phyloP scores from a whole-genome alignment of 2,888 invertebrate species.

The Synergus umbraculus region DNA sequence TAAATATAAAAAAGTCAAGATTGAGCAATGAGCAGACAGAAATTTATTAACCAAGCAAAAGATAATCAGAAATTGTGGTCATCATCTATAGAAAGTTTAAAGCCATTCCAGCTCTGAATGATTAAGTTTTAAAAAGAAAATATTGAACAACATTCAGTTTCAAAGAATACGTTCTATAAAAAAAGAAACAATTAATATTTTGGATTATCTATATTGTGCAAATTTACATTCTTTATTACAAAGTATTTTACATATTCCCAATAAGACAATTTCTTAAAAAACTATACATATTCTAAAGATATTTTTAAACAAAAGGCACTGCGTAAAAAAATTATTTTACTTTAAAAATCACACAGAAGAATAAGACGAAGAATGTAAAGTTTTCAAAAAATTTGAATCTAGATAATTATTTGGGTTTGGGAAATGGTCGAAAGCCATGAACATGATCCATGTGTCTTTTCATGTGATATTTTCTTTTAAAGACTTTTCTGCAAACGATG shows the following conservation, averaged over 20 bases:
- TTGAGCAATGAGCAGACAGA: not conserved
- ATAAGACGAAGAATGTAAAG: not conserved
- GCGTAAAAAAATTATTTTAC: no score
- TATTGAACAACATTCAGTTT: not conserved
- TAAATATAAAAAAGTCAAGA: not conserved
- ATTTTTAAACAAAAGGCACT: not conserved
- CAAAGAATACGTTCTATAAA: not conserved
- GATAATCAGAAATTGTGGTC: not conserved
- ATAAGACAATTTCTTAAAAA: not conserved
- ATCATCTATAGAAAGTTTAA: not conserved
- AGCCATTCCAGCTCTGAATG: not conserved
- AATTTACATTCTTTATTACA: not conserved
- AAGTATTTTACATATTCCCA: not conserved
- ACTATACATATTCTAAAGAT: not conserved
- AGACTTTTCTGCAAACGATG: slow-evolving; percentile 84
- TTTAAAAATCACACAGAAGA: no score
- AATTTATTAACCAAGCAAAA: not conserved
- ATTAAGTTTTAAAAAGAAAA: not conserved
- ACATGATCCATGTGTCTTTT: slow-evolving; percentile 81
- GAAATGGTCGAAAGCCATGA: slow-evolving; percentile 1
- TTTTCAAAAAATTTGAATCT: not conserved
- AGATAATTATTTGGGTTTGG: not conserved
- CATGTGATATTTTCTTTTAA: slow-evolving; percentile 88
- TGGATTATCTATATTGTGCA: not conserved
- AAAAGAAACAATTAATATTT: not conserved